A percentile compares a stretch with the other conserved stretches of the same genome.
phyloP scores from a whole-genome alignment of 2,888 invertebrate genomes.

The Epistrophe eligans region DNA sequence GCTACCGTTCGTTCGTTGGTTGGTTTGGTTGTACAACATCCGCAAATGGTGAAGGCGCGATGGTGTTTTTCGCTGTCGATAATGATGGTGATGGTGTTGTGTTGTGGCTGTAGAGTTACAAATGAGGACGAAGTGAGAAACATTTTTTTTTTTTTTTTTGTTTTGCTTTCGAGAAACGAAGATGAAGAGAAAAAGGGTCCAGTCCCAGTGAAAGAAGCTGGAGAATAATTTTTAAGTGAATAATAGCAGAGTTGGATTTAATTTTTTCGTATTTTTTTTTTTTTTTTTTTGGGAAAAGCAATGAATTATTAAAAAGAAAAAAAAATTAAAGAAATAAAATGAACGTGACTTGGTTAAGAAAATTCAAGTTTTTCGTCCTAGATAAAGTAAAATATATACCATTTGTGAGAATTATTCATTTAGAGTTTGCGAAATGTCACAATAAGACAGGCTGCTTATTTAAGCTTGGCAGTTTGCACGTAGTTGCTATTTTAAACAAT shows the following conservation, averaged over 20 bases:
- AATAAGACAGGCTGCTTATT: background rate
- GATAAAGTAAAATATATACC: background rate
- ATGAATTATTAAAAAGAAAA: slow-evolving; percentile 10
- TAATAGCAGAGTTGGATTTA: slow-evolving; percentile 20
- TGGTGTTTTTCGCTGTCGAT: slow-evolving; percentile 19
- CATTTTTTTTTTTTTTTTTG: background rate
- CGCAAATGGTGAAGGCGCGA: slow-evolving; percentile 19
- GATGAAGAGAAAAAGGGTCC: slow-evolving; percentile 15
- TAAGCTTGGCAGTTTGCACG: background rate
- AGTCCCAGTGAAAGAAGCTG: background rate
- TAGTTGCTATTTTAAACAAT: background rate
- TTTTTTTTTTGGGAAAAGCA: background rate
- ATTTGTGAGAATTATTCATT: background rate
- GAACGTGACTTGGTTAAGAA: slow-evolving; percentile 20
- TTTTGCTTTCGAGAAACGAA: background rate
- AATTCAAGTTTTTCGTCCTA: background rate
- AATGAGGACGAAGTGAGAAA: slow-evolving; percentile 34
- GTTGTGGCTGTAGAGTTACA: slow-evolving; percentile 2
- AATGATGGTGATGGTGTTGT: slow-evolving; percentile 20
- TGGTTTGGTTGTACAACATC: slow-evolving; percentile 11
- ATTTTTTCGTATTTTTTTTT: background rate
- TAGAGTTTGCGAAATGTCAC: background rate
- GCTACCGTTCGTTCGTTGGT: no score
- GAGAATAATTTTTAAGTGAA: slow-evolving; percentile 21
- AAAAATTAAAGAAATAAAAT: background rate